phyloP scores from a whole-genome alignment of 2,113 vertebrate species.

The Dipodomys merriami region DNA sequence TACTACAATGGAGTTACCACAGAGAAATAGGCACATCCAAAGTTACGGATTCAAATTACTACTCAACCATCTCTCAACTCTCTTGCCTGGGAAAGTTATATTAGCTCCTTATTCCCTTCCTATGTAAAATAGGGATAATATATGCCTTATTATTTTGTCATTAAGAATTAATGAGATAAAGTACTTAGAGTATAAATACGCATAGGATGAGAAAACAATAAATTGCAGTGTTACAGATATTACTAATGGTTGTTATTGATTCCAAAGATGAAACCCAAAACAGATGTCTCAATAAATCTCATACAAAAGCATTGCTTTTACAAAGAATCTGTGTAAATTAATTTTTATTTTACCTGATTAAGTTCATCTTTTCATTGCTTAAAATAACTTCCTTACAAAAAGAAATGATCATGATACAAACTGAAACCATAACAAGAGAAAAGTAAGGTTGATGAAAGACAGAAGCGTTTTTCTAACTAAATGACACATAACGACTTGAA shows the following conservation, averaged over 20 bases:
- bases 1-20: not conserved
- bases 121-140: not conserved
- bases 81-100: not conserved
- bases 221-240: not conserved
- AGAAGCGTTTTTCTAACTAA: slow-evolving; percentile 16
- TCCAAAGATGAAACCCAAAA: not conserved
- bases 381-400: slow-evolving; percentile 37
- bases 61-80: not conserved
- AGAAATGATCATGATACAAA: not conserved
- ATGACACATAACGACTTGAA: not conserved
- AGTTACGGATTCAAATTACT: not conserved
- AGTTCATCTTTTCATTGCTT: not conserved
- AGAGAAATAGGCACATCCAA: not conserved
- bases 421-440: not conserved
- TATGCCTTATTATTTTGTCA: not conserved
- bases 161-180: slow-evolving; percentile 34
- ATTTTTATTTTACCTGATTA: not conserved
- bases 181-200: not conserved
- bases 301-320: not conserved
- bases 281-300: not conserved
- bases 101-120: not conserved
- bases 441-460: not conserved
- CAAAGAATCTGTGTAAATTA: slow-evolving; percentile 20
- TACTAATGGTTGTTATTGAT: not conserved
- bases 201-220: not conserved